These are phyloP conservation scores for Esox lucius DNA, from an alignment of 2,797 vertebrate genomes.

Conservation along the genomic window DNA sequence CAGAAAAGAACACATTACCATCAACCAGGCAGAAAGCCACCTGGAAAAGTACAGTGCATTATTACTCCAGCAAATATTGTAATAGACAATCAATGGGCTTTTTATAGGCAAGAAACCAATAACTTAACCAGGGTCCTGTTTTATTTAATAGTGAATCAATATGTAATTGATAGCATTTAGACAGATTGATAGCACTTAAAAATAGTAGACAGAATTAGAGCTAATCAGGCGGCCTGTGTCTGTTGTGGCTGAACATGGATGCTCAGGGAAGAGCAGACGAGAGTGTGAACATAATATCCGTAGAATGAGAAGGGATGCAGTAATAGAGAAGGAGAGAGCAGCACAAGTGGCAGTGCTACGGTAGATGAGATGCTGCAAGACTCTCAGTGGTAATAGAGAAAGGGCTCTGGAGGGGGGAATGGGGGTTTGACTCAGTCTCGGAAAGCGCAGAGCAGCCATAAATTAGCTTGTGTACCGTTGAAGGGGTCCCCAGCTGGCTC, in stretches of 20 bases:
- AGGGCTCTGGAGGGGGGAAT: conserved; percentile 9
- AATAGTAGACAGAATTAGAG: background rate
- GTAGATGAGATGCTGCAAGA: conserved; percentile 5
- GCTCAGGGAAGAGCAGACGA: background rate
- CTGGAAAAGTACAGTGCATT: background rate
- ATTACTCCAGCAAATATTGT: background rate
- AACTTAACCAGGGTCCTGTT: background rate
- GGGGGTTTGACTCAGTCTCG: background rate
- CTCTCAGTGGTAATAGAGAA: background rate
- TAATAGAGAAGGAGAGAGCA: conserved; percentile 22
- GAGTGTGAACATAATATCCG: background rate
- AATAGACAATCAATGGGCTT: background rate
- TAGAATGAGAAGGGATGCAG: background rate
- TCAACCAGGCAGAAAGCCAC: background rate
- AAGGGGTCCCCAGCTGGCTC: conserved; percentile 50
- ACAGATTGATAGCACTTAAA: background rate
- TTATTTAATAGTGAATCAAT: background rate
- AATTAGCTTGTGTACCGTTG: conserved; percentile 48
- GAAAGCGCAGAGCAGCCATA: conserved; percentile 38
- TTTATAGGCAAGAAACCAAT: background rate
- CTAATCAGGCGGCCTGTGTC: background rate
- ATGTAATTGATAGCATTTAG: background rate
- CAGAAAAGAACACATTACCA: background rate
- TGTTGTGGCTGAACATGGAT: background rate
- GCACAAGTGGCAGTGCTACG: conserved; percentile 6